A percentile compares a stretch with the other conserved stretches of the same genome.
Evolutionary conservation across 2,113 vertebrate species (phyloP).

Genomic region (Bambusicola thoracicus): DNA sequence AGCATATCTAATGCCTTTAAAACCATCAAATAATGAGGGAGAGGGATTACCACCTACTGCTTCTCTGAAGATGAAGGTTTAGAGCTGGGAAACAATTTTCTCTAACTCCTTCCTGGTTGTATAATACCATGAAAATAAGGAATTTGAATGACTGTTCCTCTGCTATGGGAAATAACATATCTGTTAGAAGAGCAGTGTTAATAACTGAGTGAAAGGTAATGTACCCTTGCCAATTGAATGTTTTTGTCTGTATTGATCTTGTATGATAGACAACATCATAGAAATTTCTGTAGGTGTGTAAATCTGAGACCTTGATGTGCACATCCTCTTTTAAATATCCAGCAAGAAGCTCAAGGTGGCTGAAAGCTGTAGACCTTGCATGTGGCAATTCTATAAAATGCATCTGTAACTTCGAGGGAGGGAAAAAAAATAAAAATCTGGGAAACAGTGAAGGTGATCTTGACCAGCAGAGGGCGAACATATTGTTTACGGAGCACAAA

Average conservation of each 20-base stretch:
- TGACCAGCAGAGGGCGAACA: constrained; percentile 63
- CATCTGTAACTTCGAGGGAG: neutral
- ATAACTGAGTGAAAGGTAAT: neutral
- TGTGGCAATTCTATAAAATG: neutral
- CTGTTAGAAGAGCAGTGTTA: neutral
- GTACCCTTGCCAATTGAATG: neutral
- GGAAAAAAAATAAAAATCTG: neutral
- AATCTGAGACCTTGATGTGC: neutral
- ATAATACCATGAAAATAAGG: neutral
- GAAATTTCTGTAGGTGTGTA: neutral
- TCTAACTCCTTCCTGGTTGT: neutral
- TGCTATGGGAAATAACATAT: neutral
- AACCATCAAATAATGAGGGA: neutral
- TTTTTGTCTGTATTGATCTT: neutral
- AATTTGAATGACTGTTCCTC: neutral
- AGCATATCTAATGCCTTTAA: neutral
- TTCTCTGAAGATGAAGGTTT: neutral
- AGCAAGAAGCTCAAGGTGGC: neutral
- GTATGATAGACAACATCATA: neutral
- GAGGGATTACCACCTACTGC: neutral
- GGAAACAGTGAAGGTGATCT: neutral
- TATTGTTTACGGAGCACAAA: neutral
- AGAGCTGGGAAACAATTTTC: neutral
- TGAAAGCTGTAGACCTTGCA: neutral
- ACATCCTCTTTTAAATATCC: neutral